Conservation (phyloP, 2,888 invertebrate species). For the Ormyrus nitidulus region DNA sequence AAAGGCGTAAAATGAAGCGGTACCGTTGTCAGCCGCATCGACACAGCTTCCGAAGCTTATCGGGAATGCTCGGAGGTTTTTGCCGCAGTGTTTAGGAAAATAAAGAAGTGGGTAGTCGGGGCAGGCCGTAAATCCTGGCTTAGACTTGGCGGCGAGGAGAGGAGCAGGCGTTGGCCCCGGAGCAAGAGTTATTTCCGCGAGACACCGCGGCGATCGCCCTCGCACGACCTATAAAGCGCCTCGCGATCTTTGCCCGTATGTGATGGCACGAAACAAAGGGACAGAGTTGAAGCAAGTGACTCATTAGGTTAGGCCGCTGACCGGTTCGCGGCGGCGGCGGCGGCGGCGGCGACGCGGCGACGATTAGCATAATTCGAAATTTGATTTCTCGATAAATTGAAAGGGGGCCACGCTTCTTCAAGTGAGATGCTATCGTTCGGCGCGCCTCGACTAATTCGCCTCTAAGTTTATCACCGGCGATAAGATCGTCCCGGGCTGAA, state of each 20-base stretch:
- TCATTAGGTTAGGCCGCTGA: too few species aligned
- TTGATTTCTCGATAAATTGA: conserved; percentile 73
- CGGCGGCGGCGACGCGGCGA: too few species aligned
- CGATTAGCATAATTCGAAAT: conserved; percentile 71
- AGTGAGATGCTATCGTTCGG: conserved; percentile 66
- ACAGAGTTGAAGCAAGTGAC: too few species aligned
- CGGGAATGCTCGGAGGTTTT: too few species aligned
- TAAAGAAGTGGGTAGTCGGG: conserved; percentile 38
- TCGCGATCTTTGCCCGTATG: background rate
- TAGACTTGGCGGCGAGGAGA: background rate
- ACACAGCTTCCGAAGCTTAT: too few species aligned
- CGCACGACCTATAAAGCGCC: conserved; percentile 12
- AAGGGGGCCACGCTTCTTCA: conserved; percentile 31
- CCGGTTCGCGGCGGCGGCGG: too few species aligned
- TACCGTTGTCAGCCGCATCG: too few species aligned
- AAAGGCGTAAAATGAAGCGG: too few species aligned
- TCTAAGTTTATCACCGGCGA: conserved; percentile 70
- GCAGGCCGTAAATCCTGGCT: too few species aligned
- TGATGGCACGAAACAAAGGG: background rate
- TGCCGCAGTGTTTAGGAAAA: conserved; percentile 13
- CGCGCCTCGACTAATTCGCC: conserved; percentile 72
- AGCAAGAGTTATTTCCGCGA: conserved; percentile 64
- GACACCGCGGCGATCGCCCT: conserved; percentile 47
- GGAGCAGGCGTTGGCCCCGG: conserved; percentile 16
- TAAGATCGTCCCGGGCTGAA: conserved; percentile 55